phyloP scores from a whole-genome alignment of 2,113 vertebrate genomes.

The Monopterus albus region DNA sequence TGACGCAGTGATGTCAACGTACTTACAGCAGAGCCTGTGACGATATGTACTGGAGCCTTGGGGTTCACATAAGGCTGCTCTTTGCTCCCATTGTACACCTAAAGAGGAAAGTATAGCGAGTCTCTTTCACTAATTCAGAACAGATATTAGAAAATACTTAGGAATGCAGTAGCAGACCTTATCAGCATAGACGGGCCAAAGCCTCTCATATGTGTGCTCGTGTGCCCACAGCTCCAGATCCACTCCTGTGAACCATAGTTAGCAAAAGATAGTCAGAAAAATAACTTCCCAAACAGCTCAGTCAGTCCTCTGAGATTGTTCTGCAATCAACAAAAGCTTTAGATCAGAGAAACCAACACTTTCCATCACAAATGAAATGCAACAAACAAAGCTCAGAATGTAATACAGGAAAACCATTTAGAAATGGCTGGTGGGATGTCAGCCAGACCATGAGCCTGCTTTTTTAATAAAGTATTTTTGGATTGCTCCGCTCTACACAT shows the following conservation, averaged over 20 bases:
- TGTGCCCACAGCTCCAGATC: constrained; percentile 91
- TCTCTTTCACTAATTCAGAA: constrained; percentile 4
- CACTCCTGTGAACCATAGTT: constrained; percentile 78
- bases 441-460: constrained; percentile 49
- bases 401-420: constrained; percentile 57
- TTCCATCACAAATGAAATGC: constrained; percentile 30
- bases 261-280: constrained; percentile 10
- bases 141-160: not conserved
- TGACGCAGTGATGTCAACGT: constrained; percentile 13
- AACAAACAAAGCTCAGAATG: constrained; percentile 58
- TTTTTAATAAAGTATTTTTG: constrained; percentile 57
- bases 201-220: constrained; percentile 89
- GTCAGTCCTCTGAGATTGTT: constrained; percentile 32
- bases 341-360: constrained; percentile 36
- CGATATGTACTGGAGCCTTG: constrained; percentile 87
- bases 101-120: constrained; percentile 17
- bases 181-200: constrained; percentile 89
- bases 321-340: constrained; percentile 24
- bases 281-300: constrained; percentile 18
- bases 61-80: constrained; percentile 87
- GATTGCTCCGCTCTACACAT: constrained; percentile 15
- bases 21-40: constrained; percentile 91
- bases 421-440: constrained; percentile 34
- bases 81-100: constrained; percentile 88
- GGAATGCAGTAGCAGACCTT: constrained; percentile 76